These are phyloP conservation scores for Microplitis deprimator DNA, from an alignment of 2,888 invertebrate species.

Conservation along the genomic window DNA sequence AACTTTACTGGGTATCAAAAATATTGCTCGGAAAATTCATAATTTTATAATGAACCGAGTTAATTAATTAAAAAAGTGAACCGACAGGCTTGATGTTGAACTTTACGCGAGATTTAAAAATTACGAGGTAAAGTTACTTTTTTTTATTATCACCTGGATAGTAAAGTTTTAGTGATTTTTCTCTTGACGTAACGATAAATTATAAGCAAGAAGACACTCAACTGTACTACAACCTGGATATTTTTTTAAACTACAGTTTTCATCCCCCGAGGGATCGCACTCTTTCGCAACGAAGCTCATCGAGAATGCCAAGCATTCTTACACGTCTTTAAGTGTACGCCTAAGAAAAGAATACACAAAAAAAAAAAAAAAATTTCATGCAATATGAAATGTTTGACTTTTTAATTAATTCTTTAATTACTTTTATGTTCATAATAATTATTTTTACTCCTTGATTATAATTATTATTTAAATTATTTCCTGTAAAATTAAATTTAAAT, in stretches of 20 bases:
- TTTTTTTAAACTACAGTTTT: background rate
- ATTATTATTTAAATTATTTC: background rate
- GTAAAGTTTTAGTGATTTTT: background rate
- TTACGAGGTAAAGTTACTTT: constrained; percentile 18
- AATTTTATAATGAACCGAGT: background rate
- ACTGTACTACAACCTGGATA: background rate
- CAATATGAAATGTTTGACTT: background rate
- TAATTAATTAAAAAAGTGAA: background rate
- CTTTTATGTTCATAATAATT: background rate
- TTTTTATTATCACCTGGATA: constrained; percentile 31
- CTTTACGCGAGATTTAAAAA: constrained; percentile 29
- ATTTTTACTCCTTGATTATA: background rate
- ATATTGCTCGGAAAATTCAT: background rate
- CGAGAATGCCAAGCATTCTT: background rate
- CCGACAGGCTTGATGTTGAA: background rate
- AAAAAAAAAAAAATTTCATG: background rate
- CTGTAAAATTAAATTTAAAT: too few relatives aligned
- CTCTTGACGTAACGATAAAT: background rate
- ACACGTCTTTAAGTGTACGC: background rate
- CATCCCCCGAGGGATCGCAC: background rate
- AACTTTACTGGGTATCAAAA: background rate
- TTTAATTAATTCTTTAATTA: background rate
- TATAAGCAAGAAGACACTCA: background rate
- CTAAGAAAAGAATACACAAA: too few relatives aligned
- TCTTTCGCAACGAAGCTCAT: background rate